These are phyloP conservation scores for Drosophila sp. DNA, from an alignment of 1,140 invertebrate genomes.

Conservation along the genomic window DNA sequence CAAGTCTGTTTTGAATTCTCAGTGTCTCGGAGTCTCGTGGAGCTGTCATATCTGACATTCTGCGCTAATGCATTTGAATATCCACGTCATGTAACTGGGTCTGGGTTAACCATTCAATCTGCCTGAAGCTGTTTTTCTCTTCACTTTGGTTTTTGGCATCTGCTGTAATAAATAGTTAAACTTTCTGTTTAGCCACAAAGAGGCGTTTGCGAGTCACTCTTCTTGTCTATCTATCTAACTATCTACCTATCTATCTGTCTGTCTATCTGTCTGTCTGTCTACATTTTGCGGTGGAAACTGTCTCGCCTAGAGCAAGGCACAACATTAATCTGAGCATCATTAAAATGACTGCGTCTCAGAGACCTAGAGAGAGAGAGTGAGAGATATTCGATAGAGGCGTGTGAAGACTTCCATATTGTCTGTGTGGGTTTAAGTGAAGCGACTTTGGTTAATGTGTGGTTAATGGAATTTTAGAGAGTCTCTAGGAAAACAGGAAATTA, in stretches of 20 bases:
- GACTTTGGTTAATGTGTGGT: slow-evolving; percentile 45
- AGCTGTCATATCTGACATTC: slow-evolving; percentile 76
- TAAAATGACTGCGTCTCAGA: slow-evolving; percentile 48
- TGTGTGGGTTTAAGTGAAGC: slow-evolving; percentile 49
- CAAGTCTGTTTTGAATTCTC: slow-evolving; percentile 18
- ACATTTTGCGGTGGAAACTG: slow-evolving; percentile 44
- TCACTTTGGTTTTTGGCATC: slow-evolving; percentile 47
- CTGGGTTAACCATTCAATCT: slow-evolving; percentile 22
- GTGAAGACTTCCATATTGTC: slow-evolving; percentile 36
- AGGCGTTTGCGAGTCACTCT: slow-evolving; percentile 63
- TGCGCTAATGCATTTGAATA: slow-evolving; percentile 76
- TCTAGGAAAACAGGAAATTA: slow-evolving; percentile 8
- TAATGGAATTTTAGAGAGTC: slow-evolving; percentile 38
- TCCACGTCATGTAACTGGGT: slow-evolving; percentile 51
- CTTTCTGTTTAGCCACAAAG: slow-evolving; percentile 66
- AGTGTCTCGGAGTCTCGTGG: slow-evolving; percentile 22
- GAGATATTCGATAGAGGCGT: slow-evolving; percentile 55
- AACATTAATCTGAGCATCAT: slow-evolving; percentile 77
- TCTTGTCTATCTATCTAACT: slow-evolving; percentile 34
- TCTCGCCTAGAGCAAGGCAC: slow-evolving; percentile 43
- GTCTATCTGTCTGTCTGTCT: slow-evolving; percentile 38
- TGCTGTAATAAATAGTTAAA: slow-evolving; percentile 73
- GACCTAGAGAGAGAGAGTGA: neutral
- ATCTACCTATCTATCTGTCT: slow-evolving; percentile 6
- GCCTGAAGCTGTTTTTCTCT: slow-evolving; percentile 9